phyloP scores from a whole-genome alignment of 2,113 vertebrate species.

The Chamaea fasciata region DNA sequence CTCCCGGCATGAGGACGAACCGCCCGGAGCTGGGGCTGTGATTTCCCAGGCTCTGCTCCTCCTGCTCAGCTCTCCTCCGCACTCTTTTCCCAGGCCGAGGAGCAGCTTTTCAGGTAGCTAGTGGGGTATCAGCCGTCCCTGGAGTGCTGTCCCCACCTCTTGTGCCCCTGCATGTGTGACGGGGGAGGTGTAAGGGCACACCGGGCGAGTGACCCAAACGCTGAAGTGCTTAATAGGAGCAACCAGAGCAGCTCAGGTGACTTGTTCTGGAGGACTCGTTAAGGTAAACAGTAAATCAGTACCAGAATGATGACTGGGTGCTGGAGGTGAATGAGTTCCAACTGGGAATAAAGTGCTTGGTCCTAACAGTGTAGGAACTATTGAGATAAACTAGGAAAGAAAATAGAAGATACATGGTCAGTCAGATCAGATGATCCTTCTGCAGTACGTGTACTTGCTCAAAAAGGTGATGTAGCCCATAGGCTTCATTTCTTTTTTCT shows the following conservation, averaged over 20 bases:
- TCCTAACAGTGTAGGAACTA: no score
- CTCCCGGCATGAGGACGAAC: neutral
- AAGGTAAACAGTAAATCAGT: neutral
- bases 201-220: neutral
- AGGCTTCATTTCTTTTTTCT: fast-evolving
- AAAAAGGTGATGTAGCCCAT: neutral
- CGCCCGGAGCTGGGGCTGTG: neutral
- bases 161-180: fast-evolving
- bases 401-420: neutral
- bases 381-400: neutral
- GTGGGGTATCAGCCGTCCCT: fast-evolving
- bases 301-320: neutral
- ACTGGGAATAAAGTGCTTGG: neutral
- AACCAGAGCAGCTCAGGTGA: neutral
- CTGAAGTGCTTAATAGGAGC: neutral
- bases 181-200: fast-evolving
- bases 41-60: neutral
- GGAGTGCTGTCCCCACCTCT: neutral
- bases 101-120: neutral
- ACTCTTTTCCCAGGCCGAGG: fast-evolving
- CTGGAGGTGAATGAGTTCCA: neutral
- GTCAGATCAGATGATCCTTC: neutral
- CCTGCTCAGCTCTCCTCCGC: neutral
- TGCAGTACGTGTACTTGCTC: fast-evolving
- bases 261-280: neutral